These are phyloP conservation scores for Salarias fasciatus DNA, from an alignment of 2,797 vertebrate species.

Conservation along the genomic window DNA sequence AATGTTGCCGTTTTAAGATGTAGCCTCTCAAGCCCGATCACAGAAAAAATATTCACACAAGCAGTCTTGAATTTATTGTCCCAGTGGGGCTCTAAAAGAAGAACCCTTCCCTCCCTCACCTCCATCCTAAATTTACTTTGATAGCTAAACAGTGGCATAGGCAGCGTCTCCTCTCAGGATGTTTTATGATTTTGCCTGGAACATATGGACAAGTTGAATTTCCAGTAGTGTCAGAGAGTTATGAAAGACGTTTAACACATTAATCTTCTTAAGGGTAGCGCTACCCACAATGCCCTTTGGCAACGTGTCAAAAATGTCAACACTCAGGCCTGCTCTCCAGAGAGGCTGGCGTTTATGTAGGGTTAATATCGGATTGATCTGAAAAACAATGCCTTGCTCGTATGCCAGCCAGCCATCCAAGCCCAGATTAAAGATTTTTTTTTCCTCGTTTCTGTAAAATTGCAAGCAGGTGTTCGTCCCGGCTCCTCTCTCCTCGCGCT, in stretches of 20 bases:
- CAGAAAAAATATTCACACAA: constrained; percentile 19
- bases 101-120: not conserved
- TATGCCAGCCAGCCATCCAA: constrained; percentile 71
- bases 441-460: constrained; percentile 76
- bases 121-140: constrained; percentile 11
- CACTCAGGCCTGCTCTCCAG: constrained; percentile 46
- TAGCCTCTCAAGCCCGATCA: constrained; percentile 25
- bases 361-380: constrained; percentile 78
- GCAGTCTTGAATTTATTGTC: constrained; percentile 16
- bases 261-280: constrained; percentile 28
- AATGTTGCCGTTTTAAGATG: constrained; percentile 8
- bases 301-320: constrained; percentile 63
- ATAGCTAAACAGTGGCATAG: constrained; percentile 36
- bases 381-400: constrained; percentile 73
- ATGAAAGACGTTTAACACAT: constrained; percentile 58
- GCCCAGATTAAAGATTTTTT: constrained; percentile 62
- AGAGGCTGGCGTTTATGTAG: constrained; percentile 69
- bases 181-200: constrained; percentile 36
- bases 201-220: constrained; percentile 31
- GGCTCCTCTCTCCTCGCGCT: constrained; percentile 58
- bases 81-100: constrained; percentile 7
- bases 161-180: constrained; percentile 24
- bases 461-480: constrained; percentile 83
- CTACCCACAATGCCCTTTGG: constrained; percentile 41
- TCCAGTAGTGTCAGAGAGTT: constrained; percentile 44